These are phyloP conservation scores for Diprion similis DNA, from an alignment of 1,140 invertebrate species.

Conservation along the genomic window DNA sequence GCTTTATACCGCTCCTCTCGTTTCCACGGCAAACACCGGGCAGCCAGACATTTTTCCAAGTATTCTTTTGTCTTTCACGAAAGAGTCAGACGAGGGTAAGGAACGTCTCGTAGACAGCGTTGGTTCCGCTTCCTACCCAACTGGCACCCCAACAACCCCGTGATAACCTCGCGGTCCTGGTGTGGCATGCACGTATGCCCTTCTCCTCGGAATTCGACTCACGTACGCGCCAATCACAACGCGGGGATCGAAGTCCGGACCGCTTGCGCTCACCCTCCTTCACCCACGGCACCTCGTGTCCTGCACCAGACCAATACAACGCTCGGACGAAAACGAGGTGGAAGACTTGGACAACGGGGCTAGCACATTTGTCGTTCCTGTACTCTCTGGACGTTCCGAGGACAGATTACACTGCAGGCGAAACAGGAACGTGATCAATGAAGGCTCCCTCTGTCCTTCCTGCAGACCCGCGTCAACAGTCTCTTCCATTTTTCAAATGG, in stretches of 20 bases:
- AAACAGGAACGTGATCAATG: conserved; percentile 29
- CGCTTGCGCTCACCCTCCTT: conserved; percentile 18
- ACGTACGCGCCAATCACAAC: conserved; percentile 53
- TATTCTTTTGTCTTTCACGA: no score
- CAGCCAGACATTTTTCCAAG: no score
- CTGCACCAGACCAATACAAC: conserved; percentile 40
- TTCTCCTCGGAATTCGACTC: conserved; percentile 43
- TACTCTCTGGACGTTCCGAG: conserved; percentile 25
- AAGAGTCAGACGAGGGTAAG: neutral
- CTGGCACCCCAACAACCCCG: neutral
- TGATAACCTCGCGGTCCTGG: conserved; percentile 15
- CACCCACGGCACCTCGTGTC: conserved; percentile 31
- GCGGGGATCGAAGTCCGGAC: conserved; percentile 44
- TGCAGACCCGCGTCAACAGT: conserved; percentile 14
- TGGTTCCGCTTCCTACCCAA: no score
- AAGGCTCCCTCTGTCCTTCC: conserved; percentile 6
- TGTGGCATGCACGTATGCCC: conserved; percentile 47
- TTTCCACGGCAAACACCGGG: no score
- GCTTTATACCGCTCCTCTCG: no score
- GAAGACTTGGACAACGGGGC: conserved; percentile 29
- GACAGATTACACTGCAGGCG: conserved; percentile 33
- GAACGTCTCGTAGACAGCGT: neutral
- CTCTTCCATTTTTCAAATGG: conserved; percentile 14
- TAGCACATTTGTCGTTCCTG: conserved; percentile 25
- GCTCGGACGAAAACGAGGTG: conserved; percentile 15